phyloP scores from a whole-genome alignment of 2,113 vertebrate genomes.

The Amphiprion percula region DNA sequence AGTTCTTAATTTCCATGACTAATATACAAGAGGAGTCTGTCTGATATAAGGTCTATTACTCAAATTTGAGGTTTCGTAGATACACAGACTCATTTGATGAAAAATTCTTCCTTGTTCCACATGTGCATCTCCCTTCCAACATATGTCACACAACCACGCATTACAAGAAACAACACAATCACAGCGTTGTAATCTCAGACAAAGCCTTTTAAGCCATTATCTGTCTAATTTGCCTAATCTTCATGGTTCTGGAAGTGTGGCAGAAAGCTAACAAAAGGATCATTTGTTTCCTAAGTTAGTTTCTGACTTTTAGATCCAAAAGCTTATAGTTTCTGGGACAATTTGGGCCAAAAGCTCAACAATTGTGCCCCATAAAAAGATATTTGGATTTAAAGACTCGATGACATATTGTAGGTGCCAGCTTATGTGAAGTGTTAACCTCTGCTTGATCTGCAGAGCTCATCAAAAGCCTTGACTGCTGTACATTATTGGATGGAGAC shows the following conservation, averaged over 20 bases:
- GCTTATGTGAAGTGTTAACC: slow-evolving; percentile 70
- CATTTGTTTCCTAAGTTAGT: not conserved
- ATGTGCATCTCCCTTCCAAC: not conserved
- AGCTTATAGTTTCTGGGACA: not conserved
- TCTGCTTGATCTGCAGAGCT: slow-evolving; percentile 72
- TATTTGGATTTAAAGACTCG: slow-evolving; percentile 35
- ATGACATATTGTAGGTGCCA: slow-evolving; percentile 58
- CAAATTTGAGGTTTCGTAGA: too few species aligned
- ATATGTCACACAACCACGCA: not conserved
- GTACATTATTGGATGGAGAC: slow-evolving; percentile 66
- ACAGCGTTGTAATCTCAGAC: slow-evolving; percentile 15
- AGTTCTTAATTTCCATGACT: too few species aligned
- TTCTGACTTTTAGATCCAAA: slow-evolving; percentile 25
- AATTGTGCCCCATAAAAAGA: slow-evolving; percentile 4
- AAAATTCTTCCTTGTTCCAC: not conserved
- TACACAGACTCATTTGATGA: too few species aligned
- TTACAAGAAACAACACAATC: slow-evolving; percentile 15
- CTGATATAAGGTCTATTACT: too few species aligned
- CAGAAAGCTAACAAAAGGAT: slow-evolving; percentile 1
- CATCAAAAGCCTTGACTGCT: slow-evolving; percentile 74
- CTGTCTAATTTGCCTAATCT: slow-evolving; percentile 33
- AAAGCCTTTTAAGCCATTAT: slow-evolving; percentile 42
- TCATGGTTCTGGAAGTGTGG: slow-evolving; percentile 19
- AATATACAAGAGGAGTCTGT: too few species aligned
- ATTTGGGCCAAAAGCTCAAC: not conserved